Conservation (phyloP, 2,888 invertebrate genomes). For the Thumatha senex region DNA sequence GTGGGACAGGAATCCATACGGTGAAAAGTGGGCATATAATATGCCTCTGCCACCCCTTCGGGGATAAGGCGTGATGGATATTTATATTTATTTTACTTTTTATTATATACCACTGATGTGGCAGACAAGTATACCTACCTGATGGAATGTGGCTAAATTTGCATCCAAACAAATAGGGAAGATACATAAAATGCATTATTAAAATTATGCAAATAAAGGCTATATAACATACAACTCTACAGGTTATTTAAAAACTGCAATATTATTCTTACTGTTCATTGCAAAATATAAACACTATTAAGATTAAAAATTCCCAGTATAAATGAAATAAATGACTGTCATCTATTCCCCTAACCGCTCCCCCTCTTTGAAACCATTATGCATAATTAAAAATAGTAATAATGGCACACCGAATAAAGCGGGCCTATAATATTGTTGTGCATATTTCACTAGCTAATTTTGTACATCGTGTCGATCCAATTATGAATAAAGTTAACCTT, state of each 20-base stretch:
- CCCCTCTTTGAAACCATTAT: constrained; percentile 30
- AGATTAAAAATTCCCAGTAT: constrained; percentile 5
- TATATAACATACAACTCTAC: too few relatives aligned
- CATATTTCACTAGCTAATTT: constrained; percentile 75
- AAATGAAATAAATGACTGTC: constrained; percentile 11
- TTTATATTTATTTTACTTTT: too few relatives aligned
- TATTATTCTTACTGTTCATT: not conserved
- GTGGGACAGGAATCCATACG: too few relatives aligned
- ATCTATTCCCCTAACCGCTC: constrained; percentile 9
- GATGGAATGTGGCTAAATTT: too few relatives aligned
- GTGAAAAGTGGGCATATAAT: too few relatives aligned
- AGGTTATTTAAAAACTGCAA: not conserved
- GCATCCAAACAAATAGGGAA: too few relatives aligned
- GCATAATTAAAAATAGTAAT: constrained; percentile 60
- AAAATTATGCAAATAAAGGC: too few relatives aligned
- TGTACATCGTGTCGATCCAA: constrained; percentile 61
- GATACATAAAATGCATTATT: too few relatives aligned
- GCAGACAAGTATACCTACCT: too few relatives aligned
- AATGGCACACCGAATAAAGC: constrained; percentile 49
- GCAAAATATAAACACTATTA: not conserved
- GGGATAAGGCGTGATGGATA: too few relatives aligned
- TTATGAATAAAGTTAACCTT: constrained; percentile 27
- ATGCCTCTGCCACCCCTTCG: too few relatives aligned
- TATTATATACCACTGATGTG: too few relatives aligned
- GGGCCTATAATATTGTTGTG: constrained; percentile 57